These are phyloP conservation scores for Hucho hucho DNA, from an alignment of 2,113 vertebrate genomes.

Conservation along the genomic window DNA sequence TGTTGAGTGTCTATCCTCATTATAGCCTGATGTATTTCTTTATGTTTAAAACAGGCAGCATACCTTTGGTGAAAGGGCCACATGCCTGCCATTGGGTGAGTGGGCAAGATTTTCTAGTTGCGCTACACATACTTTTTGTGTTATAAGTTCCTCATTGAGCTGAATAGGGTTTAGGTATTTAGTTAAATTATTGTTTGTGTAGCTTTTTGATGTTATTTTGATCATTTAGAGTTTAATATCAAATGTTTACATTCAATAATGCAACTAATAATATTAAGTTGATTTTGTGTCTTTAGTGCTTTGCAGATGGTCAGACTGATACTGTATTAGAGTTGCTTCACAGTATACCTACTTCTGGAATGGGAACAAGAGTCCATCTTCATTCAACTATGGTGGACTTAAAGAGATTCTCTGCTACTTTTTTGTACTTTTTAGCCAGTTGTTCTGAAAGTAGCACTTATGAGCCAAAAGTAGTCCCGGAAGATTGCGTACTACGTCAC, in stretches of 20 bases:
- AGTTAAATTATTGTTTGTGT: conserved; percentile 5
- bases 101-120: too few species aligned
- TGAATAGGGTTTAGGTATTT: neutral
- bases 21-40: neutral
- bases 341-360: neutral
- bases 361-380: neutral
- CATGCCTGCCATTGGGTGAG: too few species aligned
- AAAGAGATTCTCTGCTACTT: too few species aligned
- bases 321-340: neutral
- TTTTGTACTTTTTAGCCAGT: too few species aligned
- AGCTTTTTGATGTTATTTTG: neutral
- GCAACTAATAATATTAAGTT: neutral
- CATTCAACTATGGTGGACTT: neutral
- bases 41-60: neutral
- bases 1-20: neutral
- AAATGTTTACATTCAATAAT: conserved; percentile 21
- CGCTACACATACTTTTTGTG: neutral
- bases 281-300: neutral
- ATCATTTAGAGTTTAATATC: neutral
- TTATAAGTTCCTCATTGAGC: neutral
- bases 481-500: too few species aligned
- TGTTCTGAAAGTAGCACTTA: too few species aligned
- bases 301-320: neutral
- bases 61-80: neutral
- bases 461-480: too few species aligned